Base-by-base conservation (phyloP, 2,888 invertebrate genomes). In the Suillia variegata region DNA sequence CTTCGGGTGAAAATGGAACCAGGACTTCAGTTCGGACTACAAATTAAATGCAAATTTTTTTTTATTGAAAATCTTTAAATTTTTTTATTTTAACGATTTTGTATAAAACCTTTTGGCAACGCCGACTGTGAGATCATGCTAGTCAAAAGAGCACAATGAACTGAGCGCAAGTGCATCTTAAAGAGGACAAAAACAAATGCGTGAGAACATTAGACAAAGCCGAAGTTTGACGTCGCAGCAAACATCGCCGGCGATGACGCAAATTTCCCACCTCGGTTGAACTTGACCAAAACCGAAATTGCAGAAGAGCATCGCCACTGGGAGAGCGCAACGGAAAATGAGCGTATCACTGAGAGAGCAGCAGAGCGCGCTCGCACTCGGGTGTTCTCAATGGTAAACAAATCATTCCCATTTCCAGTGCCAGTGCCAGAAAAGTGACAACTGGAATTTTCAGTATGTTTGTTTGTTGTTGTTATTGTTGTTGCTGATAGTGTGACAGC, bases 251-350 rank as follows among this genome's bases (percentile, higher is more conserved):
- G 33, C 8, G 54, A 56, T 45, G 53, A 13, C 52, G 59, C 54
- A 48, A 51, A 61, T 59, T 61, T 61, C 59, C 62, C 69, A 74
- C 72, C 74, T 73, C 71, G 68, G 68, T 73, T 75, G 75, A 75
- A 76, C 77, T 75, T 73, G 73, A 72, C 74, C 73, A 75, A 75
- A 73, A 71, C 73, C 67, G 73, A 66, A 73, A 69, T 74, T 76
- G 75, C 75, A 67, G 71, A 73, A 66, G 70, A 64, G 62, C 38
- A 53, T 54, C 34, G 8, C 52, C 38, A 47, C 31, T 51, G 31
- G 17, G 51, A 55, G 56, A 51, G 22, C 57, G 63, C 68, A 71
- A 66, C 68, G 70, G 67, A 31, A 22, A 24, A 12, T 31, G 48
- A 57, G 57, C 49, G 47, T 15, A 22, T 18, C 17, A 22, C 22